Evolutionary conservation across 2,113 vertebrate genomes (phyloP).

Genomic region (Mola mola): DNA sequence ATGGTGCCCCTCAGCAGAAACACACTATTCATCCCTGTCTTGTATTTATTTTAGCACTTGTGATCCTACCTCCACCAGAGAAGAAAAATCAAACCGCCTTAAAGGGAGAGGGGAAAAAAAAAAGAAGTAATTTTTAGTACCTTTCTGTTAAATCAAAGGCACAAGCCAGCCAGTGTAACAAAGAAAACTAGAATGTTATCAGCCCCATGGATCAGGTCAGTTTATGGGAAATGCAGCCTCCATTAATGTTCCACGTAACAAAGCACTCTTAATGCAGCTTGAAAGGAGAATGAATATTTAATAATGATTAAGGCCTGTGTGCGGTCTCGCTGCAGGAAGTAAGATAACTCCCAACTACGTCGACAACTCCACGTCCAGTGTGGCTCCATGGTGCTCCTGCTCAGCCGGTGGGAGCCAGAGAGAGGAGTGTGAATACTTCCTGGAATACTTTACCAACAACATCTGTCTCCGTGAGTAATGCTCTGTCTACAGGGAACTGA

Average conservation of each 20-base stretch:
- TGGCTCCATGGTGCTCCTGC: conserved; percentile 93
- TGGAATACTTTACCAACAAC: conserved; percentile 88
- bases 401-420: conserved; percentile 87
- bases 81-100: conserved; percentile 9
- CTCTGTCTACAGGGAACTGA: neutral
- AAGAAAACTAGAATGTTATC: neutral
- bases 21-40: conserved; percentile 64
- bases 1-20: conserved; percentile 62
- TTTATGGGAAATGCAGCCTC: conserved; percentile 11
- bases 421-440: conserved; percentile 86
- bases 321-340: conserved; percentile 83
- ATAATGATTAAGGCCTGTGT: conserved; percentile 46
- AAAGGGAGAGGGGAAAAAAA: conserved; percentile 9
- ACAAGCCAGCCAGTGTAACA: neutral
- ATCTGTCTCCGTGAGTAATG: conserved; percentile 90
- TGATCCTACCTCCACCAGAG: conserved; percentile 34
- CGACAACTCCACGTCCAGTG: conserved; percentile 86
- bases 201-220: conserved; percentile 16
- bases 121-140: neutral
- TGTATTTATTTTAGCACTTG: conserved; percentile 68
- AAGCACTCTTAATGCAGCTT: conserved; percentile 27
- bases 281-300: conserved; percentile 59
- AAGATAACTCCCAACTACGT: conserved; percentile 93
- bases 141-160: neutral
- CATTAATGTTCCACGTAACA: conserved; percentile 48